Conservation (phyloP, 2,113 vertebrate genomes). For the Bubo scandiacus region DNA sequence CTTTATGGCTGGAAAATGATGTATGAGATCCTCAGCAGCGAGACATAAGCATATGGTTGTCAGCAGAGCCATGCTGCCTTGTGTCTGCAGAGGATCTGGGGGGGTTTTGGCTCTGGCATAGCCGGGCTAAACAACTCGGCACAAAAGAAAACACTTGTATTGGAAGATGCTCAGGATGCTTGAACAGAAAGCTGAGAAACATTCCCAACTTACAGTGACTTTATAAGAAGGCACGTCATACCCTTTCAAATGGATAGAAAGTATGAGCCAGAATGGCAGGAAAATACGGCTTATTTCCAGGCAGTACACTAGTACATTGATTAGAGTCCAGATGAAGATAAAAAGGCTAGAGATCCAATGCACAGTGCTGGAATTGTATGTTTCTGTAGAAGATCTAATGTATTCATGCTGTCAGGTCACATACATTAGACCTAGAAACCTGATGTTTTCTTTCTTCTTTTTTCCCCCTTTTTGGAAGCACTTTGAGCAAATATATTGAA, state of each 20-base stretch:
- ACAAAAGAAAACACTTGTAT: not conserved
- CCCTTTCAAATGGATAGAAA: not conserved
- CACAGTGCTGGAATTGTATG: not conserved
- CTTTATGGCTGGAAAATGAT: not conserved
- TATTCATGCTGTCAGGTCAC: slow-evolving; percentile 40
- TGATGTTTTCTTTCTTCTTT: slow-evolving; percentile 34
- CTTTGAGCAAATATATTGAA: slow-evolving; percentile 43
- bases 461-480: not conserved
- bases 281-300: not conserved
- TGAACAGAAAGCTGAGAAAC: not conserved
- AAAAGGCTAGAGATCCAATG: not conserved
- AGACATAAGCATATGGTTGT: not conserved
- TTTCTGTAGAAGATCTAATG: slow-evolving; percentile 47
- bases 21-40: not conserved
- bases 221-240: not conserved
- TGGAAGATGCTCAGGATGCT: not conserved
- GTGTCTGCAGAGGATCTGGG: not conserved
- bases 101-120: not conserved
- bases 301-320: not conserved
- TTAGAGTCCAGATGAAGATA: slow-evolving; percentile 36
- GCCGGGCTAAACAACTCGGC: not conserved
- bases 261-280: slow-evolving; percentile 42
- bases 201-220: not conserved
- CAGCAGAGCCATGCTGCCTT: not conserved
- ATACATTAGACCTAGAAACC: slow-evolving; percentile 44